These are phyloP conservation scores for Zapus hudsonius DNA, from an alignment of 2,113 vertebrate species.

Conservation along the genomic window DNA sequence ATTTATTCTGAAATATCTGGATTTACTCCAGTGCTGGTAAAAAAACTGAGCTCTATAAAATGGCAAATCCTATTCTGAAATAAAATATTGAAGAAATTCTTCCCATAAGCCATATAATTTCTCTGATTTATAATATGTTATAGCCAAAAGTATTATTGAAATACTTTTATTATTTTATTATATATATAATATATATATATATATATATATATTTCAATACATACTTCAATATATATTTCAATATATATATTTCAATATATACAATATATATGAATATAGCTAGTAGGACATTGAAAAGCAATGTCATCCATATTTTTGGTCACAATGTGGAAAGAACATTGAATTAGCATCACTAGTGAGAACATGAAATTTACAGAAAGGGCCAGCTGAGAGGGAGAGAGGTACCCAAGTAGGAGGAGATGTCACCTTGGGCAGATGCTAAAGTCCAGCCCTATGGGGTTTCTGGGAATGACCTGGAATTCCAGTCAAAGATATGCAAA, in stretches of 20 bases:
- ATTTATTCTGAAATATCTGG: background rate
- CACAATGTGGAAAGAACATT: background rate
- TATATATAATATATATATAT: too few species aligned
- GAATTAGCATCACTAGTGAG: accelerated
- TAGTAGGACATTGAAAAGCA: background rate
- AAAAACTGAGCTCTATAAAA: slow-evolving; percentile 67
- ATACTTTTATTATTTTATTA: too few species aligned
- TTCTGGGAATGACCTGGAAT: too few species aligned
- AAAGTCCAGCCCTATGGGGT: too few species aligned
- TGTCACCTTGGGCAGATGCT: too few species aligned
- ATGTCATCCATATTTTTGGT: background rate
- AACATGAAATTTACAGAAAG: accelerated
- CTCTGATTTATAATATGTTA: background rate
- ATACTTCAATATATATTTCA: too few species aligned
- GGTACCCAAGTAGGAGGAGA: too few species aligned
- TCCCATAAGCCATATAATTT: background rate
- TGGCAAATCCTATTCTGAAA: slow-evolving; percentile 49
- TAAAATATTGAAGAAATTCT: slow-evolving; percentile 27
- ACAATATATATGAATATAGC: background rate
- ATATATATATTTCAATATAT: too few species aligned
- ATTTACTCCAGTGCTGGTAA: slow-evolving; percentile 38
- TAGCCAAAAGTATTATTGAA: background rate
- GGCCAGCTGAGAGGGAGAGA: background rate
- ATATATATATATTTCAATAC: too few species aligned
- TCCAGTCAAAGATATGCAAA: too few species aligned